Base-by-base conservation (phyloP, 2,797 vertebrate genomes). In the Dicrostonyx torquatus region DNA sequence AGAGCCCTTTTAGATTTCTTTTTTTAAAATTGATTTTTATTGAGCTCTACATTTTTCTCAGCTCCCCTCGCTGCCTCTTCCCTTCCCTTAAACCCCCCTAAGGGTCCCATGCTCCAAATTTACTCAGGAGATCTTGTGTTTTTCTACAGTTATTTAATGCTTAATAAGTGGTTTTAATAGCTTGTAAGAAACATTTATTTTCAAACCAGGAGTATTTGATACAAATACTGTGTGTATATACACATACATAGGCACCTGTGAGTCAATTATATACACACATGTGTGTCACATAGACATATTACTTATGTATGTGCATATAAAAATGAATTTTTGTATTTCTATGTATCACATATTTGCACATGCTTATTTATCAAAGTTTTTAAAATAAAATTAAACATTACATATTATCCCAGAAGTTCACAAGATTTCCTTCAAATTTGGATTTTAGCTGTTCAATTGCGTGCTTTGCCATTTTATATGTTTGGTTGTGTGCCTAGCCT, bases 371-470 rank as follows among this genome's bases (percentile, higher is more conserved):
- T 89, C 31, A 66, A 22, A n/a, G 53, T 78, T 34, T 95, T 70
- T 86, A 53, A 48, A 5, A 34, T 26, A 26, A 95, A 62, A 12
- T 14, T 70, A 86, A 40, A 72, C 20, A 5, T 55, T 37, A 37
- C n/a, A 87, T 87, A 17, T 80, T 92, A 48, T 68, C 2, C 78
- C 15, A 62, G 29, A 95, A 72, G 60, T 92, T 66, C 45, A 90
- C 29, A 90, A 58, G n/a, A 20, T 83, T 75, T 72, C 40, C 9
- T 93, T 70, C 90, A 84, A 62, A 4, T 26, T 96, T 93, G 10
- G 34, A 60, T 70, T 94, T 89, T 17, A 66, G 24, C 22, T 77
- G 34, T 24, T 93, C 66, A 93, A 13, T 70, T 70, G 62, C 75
- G 62, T 89, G 22, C 7, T 70, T 79, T 37, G 40, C 6, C n/a